Evolutionary conservation across 64 coral and sea anemone species (phyloP).

Genomic region (Astreopora myriophthalma): DNA sequence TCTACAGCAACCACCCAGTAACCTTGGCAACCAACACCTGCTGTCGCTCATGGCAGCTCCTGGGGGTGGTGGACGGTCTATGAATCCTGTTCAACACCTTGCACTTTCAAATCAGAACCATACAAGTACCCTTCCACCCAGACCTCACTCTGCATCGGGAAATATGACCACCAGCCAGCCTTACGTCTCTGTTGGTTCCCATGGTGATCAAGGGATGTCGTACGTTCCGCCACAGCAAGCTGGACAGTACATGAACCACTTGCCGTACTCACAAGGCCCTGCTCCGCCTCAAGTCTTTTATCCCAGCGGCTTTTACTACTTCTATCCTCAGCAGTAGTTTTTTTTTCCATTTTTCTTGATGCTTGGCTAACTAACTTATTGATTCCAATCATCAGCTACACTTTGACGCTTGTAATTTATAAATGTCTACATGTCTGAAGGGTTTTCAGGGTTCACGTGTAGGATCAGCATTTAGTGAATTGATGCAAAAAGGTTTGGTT

Average conservation of each 20-base stretch:
- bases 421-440: conserved; percentile 13
- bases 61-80: conserved; percentile 52
- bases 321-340: conserved; percentile 65
- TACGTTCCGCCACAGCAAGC: conserved; percentile 63
- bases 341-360: conserved; percentile 1
- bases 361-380: conserved; percentile 27
- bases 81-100: conserved; percentile 18
- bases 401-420: conserved; percentile 33
- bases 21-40: conserved; percentile 82
- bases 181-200: conserved; percentile 65
- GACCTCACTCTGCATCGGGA: conserved; percentile 91
- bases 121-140: conserved; percentile 57
- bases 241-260: conserved; percentile 72
- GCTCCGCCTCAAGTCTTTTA: conserved; percentile 64
- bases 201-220: conserved; percentile 79
- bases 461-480: conserved; percentile 22
- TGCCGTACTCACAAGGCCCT: conserved; percentile 78
- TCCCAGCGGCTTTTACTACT: conserved; percentile 73
- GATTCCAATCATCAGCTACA: conserved; percentile 36
- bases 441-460: conserved; percentile 33
- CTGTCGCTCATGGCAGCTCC: conserved; percentile 73
- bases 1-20: conserved; percentile 39
- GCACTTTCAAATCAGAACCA: conserved; percentile 53
- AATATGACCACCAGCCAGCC: conserved; percentile 74
- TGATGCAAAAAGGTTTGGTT: not conserved